A percentile compares a stretch with the other conserved stretches of the same genome.
Evolutionary conservation across 2,888 invertebrate species (phyloP).

Genomic region (Philopedon plagiatum): DNA sequence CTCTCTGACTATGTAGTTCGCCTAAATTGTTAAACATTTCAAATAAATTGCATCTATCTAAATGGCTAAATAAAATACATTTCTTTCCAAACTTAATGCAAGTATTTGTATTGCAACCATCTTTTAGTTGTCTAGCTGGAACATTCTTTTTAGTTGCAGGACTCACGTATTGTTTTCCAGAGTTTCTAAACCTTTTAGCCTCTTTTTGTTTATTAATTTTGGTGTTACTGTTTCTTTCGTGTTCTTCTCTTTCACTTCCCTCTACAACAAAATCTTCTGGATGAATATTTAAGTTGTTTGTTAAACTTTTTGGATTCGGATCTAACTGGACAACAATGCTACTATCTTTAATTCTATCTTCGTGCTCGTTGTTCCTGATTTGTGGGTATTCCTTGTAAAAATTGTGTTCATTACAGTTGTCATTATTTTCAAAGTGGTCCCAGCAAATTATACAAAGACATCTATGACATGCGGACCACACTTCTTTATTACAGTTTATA

Average conservation of each 20-base stretch:
- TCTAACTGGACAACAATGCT: too few species aligned
- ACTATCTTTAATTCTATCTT: too few species aligned
- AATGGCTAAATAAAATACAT: neutral
- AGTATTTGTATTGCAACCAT: too few species aligned
- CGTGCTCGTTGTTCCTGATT: too few species aligned
- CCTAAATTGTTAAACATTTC: neutral
- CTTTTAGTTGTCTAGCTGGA: too few species aligned
- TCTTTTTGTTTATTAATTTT: conserved; percentile 17
- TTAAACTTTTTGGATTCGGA: too few species aligned
- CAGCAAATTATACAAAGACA: neutral
- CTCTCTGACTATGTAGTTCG: conserved; percentile 3
- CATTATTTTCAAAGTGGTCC: conserved; percentile 3
- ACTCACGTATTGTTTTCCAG: too few species aligned
- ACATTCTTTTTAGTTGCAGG: conserved; percentile 2
- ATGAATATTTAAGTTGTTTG: neutral
- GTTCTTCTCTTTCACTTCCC: neutral
- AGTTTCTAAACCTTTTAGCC: neutral
- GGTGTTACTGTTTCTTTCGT: neutral
- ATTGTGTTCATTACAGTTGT: neutral
- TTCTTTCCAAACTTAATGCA: too few species aligned
- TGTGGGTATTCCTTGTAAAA: neutral
- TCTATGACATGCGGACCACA: conserved; percentile 8
- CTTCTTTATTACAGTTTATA: neutral
- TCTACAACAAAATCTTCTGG: conserved; percentile 7
- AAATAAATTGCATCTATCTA: neutral